These are phyloP conservation scores for Metacarcinus magister DNA, from an alignment of 2,888 invertebrate species.

Conservation along the genomic window DNA sequence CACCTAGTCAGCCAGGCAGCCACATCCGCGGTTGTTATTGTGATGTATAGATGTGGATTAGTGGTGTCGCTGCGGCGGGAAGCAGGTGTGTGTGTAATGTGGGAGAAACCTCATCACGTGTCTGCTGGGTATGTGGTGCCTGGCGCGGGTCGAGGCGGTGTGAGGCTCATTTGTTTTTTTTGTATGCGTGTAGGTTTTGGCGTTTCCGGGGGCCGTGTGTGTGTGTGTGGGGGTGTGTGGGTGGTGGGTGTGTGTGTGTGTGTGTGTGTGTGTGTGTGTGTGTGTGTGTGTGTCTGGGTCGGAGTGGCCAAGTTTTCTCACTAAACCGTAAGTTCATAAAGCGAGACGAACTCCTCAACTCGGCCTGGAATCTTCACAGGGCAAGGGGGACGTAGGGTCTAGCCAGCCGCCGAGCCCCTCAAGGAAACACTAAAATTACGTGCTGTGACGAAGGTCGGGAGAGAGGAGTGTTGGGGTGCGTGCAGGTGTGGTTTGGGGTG, in stretches of 20 bases:
- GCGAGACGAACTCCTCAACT: background rate
- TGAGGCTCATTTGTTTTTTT: too few species aligned
- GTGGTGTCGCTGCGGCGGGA: background rate
- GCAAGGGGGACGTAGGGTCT: background rate
- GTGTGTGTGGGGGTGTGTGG: constrained; percentile 39
- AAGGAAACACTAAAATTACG: background rate
- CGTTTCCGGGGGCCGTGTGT: background rate
- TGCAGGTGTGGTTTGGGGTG: background rate
- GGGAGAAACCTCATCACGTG: background rate
- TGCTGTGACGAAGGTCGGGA: background rate
- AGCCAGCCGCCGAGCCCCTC: too few species aligned
- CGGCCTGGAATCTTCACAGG: background rate
- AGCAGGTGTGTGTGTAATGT: background rate
- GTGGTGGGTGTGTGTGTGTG: background rate
- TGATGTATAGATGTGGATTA: background rate
- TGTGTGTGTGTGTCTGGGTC: background rate
- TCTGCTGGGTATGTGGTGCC: too few species aligned
- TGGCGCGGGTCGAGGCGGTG: too few species aligned
- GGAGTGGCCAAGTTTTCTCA: background rate
- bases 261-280: background rate
- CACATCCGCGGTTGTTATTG: background rate
- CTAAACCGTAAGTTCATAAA: background rate
- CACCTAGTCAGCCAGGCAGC: too few species aligned
- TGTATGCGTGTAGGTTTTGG: background rate
- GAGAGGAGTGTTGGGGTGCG: background rate